These are phyloP conservation scores for Chymomyza caudatula DNA, from an alignment of 2,888 invertebrate species.

Conservation along the genomic window DNA sequence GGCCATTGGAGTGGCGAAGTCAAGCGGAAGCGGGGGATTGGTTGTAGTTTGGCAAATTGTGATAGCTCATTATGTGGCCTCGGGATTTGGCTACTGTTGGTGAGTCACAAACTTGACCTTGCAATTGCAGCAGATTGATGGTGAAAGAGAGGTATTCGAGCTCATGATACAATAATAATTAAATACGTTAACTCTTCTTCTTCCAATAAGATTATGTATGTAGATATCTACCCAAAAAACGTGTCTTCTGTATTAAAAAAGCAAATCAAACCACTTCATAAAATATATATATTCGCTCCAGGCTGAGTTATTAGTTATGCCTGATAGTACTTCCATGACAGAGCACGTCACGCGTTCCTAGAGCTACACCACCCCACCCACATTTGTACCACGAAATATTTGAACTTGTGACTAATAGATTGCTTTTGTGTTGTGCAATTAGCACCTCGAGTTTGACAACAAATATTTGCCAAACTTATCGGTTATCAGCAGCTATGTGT, in stretches of 20 bases:
- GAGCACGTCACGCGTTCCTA: neutral
- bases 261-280: neutral
- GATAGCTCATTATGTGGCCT: neutral
- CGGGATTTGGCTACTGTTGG: neutral
- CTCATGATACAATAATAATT: no score
- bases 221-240: neutral
- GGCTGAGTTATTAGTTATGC: neutral
- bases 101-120: neutral
- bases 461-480: constrained; percentile 64
- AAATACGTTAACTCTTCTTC: no score
- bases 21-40: neutral
- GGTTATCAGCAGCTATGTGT: constrained; percentile 41
- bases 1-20: constrained; percentile 44
- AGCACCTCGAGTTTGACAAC: constrained; percentile 52
- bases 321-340: neutral
- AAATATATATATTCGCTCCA: neutral
- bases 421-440: constrained; percentile 53
- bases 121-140: neutral
- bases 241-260: neutral
- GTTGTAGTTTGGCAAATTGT: neutral
- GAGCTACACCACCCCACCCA: neutral
- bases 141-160: no score
- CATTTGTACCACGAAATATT: neutral
- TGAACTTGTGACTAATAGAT: constrained; percentile 46
- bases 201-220: neutral